phyloP scores from a whole-genome alignment of 2,888 invertebrate species.

The Cheilosia grossa region DNA sequence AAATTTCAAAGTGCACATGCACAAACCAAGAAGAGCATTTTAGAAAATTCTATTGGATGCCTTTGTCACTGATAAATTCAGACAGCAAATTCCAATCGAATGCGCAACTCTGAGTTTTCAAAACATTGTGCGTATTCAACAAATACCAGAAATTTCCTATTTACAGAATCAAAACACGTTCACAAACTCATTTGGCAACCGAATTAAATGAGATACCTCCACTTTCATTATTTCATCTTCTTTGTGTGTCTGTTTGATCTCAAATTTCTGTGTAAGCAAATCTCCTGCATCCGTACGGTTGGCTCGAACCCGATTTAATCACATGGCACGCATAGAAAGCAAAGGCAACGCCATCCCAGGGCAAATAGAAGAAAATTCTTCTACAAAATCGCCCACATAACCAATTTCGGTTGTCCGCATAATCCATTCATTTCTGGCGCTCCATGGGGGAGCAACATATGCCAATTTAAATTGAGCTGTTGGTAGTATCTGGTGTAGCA shows the following conservation, averaged over 20 bases:
- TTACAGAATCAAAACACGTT: constrained; percentile 49
- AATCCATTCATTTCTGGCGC: constrained; percentile 29
- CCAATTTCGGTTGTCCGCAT: constrained; percentile 55
- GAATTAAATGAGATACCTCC: constrained; percentile 12
- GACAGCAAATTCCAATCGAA: constrained; percentile 8
- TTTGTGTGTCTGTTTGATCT: constrained; percentile 16
- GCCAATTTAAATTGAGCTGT: constrained; percentile 67
- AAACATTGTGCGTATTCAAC: neutral
- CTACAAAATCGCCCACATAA: constrained; percentile 34
- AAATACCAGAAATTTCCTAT: constrained; percentile 30
- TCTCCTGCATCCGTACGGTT: neutral
- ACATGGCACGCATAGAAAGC: constrained; percentile 17
- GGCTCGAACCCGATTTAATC: constrained; percentile 58
- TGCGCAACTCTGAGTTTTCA: constrained; percentile 11
- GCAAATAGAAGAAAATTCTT: constrained; percentile 18
- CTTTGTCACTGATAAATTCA: constrained; percentile 37
- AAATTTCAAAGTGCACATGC: neutral
- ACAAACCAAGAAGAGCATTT: neutral
- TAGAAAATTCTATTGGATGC: constrained; percentile 1
- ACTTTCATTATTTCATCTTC: constrained; percentile 30
- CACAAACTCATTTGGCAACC: constrained; percentile 26
- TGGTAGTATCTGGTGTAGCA: constrained; percentile 7
- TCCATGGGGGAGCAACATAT: constrained; percentile 38
- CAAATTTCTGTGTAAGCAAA: constrained; percentile 6
- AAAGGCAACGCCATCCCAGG: neutral